Base-by-base conservation (phyloP, 2,888 invertebrate species). In the Macrosoma leucophasiata region DNA sequence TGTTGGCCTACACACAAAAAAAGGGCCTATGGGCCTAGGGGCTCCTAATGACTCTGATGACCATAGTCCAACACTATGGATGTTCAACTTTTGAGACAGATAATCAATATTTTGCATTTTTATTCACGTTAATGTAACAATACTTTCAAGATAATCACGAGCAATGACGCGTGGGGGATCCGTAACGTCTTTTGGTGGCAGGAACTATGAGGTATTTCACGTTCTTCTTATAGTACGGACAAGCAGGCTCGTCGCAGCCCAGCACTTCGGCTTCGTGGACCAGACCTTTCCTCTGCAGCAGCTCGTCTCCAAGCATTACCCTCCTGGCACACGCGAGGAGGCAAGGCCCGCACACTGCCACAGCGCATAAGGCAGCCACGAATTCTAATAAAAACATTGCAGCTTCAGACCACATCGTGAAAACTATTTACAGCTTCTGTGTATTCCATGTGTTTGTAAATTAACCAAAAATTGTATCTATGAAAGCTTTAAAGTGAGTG, bases 201-300 rank as follows among this genome's bases (percentile, higher is more conserved):
- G 79, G 77, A n/a, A 81, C 62, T 74, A 79, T 69, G 10, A 82
- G 64, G 32, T 71, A 76, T 18, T 59, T 58, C 6, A 70, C 41
- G 39, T 79, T 82, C 43, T 77, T 77, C 50, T 78, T 79, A 62
- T 82, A 82, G 40, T 82, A 82, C 0, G 82, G 82, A 29, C 82
- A 82, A 5, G 70, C 65, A 3, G 82, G 82, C 41, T 81, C 82
- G 33, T 82, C 81, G 43, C 82, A 82, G 11, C 82, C 82, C 7
- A 69, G 42, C 2, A 79, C 66, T 15, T 77, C 76, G 0, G 78
- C 74, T 41, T 78, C 70, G 8, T 57, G 68, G 15, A 75, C 24
- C 0, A 39, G 39, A 0, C 59, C 64, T 2, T 62, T 62, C 23
- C 58, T 46, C 19, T 57, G 62, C 24, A 78, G 43, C 18, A 70